These are phyloP conservation scores for Phortica okadai DNA, from an alignment of 2,888 invertebrate species.

Conservation along the genomic window DNA sequence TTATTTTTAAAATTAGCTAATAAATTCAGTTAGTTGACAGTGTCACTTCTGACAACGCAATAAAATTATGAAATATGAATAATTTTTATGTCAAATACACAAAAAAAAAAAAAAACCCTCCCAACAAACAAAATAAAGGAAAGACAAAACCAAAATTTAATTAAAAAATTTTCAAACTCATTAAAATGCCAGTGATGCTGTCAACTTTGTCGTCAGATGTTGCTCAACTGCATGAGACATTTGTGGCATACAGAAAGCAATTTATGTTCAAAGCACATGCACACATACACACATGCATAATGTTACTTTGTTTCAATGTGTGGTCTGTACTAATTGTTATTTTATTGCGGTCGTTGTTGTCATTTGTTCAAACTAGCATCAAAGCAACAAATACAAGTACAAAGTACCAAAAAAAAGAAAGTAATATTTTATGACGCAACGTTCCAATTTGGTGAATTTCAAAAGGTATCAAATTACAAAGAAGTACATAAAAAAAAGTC, in stretches of 20 bases:
- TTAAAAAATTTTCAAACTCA: background rate
- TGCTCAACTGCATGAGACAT: background rate
- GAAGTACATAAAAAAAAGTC: background rate
- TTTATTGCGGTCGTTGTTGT: constrained; percentile 51
- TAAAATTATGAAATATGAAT: too few species aligned
- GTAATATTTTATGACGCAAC: constrained; percentile 17
- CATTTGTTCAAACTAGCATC: background rate
- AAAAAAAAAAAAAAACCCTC: too few species aligned
- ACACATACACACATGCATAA: too few species aligned
- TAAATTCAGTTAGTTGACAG: too few species aligned
- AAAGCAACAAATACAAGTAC: background rate
- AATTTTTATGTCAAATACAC: too few species aligned
- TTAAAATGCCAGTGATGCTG: background rate
- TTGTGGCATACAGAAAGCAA: background rate
- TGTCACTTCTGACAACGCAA: too few species aligned
- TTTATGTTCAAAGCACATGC: background rate
- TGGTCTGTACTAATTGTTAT: constrained; percentile 56
- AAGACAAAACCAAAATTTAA: background rate
- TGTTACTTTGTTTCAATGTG: too few species aligned
- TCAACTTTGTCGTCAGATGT: background rate
- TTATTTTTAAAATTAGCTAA: too few species aligned
- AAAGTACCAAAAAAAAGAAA: background rate
- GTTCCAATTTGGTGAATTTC: background rate
- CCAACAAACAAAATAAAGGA: background rate
- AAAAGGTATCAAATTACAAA: background rate